These are phyloP conservation scores for Telmatherina bonti DNA, from an alignment of 2,797 vertebrate species.

Conservation along the genomic window DNA sequence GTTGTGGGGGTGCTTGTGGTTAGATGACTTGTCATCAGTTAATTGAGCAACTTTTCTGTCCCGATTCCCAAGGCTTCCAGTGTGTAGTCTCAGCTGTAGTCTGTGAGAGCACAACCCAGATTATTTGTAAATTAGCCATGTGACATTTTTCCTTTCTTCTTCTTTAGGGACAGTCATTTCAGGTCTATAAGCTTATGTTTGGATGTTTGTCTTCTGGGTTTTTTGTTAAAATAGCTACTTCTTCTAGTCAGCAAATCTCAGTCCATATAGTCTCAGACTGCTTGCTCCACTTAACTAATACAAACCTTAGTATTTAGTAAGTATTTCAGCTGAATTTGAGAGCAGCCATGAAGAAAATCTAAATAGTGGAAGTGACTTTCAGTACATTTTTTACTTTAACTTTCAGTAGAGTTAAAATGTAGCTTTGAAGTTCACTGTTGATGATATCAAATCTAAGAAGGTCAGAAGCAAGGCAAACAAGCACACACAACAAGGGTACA, in stretches of 20 bases:
- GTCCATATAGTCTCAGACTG: conserved; percentile 36
- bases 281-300: conserved; percentile 31
- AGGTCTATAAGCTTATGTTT: conserved; percentile 4
- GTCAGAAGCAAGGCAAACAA: background rate
- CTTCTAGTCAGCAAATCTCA: conserved; percentile 11
- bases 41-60: conserved; percentile 46
- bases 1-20: conserved; percentile 16
- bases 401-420: conserved; percentile 1
- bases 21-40: conserved; percentile 25
- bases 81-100: too few relatives aligned
- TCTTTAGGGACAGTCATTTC: background rate
- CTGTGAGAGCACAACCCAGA: conserved; percentile 58
- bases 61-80: conserved; percentile 9
- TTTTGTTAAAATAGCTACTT: conserved; percentile 6
- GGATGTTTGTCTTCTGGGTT: conserved; percentile 21
- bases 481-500: background rate
- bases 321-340: conserved; percentile 38
- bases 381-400: background rate
- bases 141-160: conserved; percentile 49
- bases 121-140: conserved; percentile 72
- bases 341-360: conserved; percentile 13
- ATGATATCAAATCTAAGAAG: background rate
- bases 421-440: background rate
- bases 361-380: conserved; percentile 23
- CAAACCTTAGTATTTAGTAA: conserved; percentile 26